phyloP scores from a whole-genome alignment of 2,113 vertebrate genomes.

The Cottus gobio region DNA sequence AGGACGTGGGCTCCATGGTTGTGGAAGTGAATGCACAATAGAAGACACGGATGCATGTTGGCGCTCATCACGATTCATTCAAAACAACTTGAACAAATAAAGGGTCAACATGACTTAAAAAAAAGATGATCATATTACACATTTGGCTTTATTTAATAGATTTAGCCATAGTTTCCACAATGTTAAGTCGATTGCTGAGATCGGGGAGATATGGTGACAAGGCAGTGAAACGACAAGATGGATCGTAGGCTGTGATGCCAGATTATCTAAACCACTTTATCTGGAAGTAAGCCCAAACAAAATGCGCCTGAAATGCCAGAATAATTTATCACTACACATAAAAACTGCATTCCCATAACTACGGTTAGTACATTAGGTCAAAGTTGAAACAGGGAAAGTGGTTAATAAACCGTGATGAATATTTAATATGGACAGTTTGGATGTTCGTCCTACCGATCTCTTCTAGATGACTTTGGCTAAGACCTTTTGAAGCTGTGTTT shows the following conservation, averaged over 20 bases:
- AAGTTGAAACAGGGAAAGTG: not conserved
- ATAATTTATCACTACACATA: not conserved
- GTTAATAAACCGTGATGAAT: not conserved
- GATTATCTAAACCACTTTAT: not conserved
- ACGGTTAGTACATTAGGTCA: not conserved
- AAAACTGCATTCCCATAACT: not conserved
- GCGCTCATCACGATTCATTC: slow-evolving; percentile 15
- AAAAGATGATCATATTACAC: not conserved
- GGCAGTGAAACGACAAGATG: not conserved
- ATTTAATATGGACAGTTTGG: not conserved
- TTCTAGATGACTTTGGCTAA: not conserved
- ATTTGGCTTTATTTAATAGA: not conserved
- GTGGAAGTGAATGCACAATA: slow-evolving; percentile 51
- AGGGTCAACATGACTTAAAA: not conserved
- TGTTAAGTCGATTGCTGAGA: not conserved
- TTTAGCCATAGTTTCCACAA: not conserved
- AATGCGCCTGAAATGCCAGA: not conserved
- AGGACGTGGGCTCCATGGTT: slow-evolving; percentile 36
- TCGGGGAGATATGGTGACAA: not conserved
- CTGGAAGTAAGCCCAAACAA: not conserved
- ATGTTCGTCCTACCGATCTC: not conserved
- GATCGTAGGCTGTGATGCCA: not conserved
- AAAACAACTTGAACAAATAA: slow-evolving; percentile 9
- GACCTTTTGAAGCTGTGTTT: not conserved
- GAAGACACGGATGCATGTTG: not conserved